Percentiles rank a stretch among this genome's conserved stretches.
phyloP scores from a whole-genome alignment of 2,797 vertebrate species.

The Masticophis lateralis region DNA sequence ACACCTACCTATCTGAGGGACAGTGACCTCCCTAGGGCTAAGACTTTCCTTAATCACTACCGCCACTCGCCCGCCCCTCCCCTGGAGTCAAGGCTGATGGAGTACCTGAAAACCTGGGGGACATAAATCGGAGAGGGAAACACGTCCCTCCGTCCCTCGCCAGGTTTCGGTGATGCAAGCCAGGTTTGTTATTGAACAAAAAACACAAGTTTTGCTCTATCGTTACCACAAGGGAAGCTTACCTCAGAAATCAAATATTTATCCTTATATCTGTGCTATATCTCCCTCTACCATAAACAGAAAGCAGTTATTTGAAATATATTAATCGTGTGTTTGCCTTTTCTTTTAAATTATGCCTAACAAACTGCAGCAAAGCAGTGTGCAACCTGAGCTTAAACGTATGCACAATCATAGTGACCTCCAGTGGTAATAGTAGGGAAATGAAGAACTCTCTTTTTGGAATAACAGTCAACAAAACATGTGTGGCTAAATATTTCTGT shows the following conservation, averaged over 20 bases:
- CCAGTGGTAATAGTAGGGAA: constrained; percentile 29
- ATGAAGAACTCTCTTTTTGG: neutral
- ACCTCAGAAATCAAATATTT: constrained; percentile 70
- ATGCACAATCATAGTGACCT: constrained; percentile 66
- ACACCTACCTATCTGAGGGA: too few relatives aligned
- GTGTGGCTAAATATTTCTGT: neutral
- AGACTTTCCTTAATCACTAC: too few relatives aligned
- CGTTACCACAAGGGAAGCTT: constrained; percentile 57
- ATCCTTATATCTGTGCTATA: constrained; percentile 54
- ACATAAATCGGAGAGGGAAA: too few relatives aligned
- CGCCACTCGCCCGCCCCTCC: too few relatives aligned
- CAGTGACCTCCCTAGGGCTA: too few relatives aligned
- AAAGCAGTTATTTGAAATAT: constrained; percentile 53
- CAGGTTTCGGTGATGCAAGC: too few relatives aligned
- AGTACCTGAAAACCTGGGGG: too few relatives aligned
- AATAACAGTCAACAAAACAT: neutral
- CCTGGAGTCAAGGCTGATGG: too few relatives aligned
- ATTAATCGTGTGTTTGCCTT: constrained; percentile 37
- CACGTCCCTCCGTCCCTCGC: too few relatives aligned
- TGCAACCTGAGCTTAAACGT: constrained; percentile 24
- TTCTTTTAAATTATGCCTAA: constrained; percentile 2
- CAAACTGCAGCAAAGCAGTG: neutral
- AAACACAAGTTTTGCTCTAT: constrained; percentile 62
- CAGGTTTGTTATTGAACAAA: constrained; percentile 58
- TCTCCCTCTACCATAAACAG: constrained; percentile 28